These are phyloP conservation scores for Zaprionus taronus DNA, from an alignment of 1,140 invertebrate species.

Conservation along the genomic window DNA sequence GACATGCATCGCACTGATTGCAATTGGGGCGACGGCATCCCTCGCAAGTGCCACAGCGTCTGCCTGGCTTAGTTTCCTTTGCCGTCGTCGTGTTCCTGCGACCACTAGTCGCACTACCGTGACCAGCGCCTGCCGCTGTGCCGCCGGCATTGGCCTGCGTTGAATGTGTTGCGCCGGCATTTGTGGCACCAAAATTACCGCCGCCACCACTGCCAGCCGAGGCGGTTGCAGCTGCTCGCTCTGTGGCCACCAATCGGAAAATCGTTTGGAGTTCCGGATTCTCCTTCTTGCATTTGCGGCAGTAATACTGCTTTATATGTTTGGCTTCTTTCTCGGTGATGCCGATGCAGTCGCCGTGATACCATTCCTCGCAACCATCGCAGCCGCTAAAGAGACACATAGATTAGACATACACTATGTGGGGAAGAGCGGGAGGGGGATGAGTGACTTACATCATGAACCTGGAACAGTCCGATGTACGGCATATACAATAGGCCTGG, in stretches of 20 bases:
- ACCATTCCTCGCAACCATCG: conserved; percentile 99
- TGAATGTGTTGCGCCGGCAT: conserved; percentile 10
- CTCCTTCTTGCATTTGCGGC: conserved; percentile 92
- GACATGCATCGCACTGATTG: conserved; percentile 90
- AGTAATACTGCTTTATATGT: conserved; percentile 97
- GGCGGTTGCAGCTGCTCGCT: conserved; percentile 52
- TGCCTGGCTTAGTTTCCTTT: conserved; percentile 55
- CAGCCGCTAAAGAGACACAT: conserved; percentile 89
- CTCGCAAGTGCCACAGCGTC: conserved; percentile 92
- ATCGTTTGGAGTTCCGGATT: conserved; percentile 92
- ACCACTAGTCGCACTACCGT: background rate
- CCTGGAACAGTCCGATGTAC: conserved; percentile 94
- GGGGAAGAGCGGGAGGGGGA: background rate
- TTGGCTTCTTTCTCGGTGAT: conserved; percentile 97
- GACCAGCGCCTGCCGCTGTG: conserved; percentile 54
- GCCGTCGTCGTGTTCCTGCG: background rate
- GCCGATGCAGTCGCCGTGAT: conserved; percentile 98
- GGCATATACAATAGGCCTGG: conserved; percentile 97
- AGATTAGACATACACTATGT: background rate
- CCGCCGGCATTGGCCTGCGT: conserved; percentile 10
- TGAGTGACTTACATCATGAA: conserved; percentile 95
- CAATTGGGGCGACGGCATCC: conserved; percentile 94
- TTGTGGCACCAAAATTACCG: conserved; percentile 34
- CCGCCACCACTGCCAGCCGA: conserved; percentile 19
- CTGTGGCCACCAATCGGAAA: conserved; percentile 85